Evolutionary conservation across 2,113 vertebrate species (phyloP).

Genomic region (Plecturocebus donacophilus): DNA sequence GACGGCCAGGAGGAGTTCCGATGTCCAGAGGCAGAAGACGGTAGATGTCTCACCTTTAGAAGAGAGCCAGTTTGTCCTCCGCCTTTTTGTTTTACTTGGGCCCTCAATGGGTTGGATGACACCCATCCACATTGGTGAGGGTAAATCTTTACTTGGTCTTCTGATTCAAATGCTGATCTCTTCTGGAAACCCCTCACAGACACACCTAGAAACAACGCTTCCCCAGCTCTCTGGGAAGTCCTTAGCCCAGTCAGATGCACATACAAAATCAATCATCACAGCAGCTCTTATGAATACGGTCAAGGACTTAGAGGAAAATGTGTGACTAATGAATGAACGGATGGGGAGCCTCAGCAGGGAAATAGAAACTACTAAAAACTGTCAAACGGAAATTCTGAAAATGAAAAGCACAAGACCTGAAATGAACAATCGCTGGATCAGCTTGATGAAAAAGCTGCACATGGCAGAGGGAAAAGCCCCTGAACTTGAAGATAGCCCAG

Average conservation of each 20-base stretch:
- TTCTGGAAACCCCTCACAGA: not conserved
- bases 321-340: not conserved
- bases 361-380: not conserved
- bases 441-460: not conserved
- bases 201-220: not conserved
- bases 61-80: too few relatives aligned
- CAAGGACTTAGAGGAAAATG: not conserved
- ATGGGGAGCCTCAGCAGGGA: not conserved
- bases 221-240: not conserved
- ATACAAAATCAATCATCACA: not conserved
- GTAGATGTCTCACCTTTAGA: fast-evolving
- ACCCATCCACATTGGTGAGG: too few relatives aligned
- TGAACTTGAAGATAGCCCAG: fast-evolving
- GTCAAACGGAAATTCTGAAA: fast-evolving
- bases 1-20: not conserved
- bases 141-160: fast-evolving
- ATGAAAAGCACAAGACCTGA: not conserved
- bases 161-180: not conserved
- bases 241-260: not conserved
- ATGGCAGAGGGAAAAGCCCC: fast-evolving
- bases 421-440: fast-evolving
- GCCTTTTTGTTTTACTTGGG: too few relatives aligned
- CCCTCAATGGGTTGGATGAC: fast-evolving
- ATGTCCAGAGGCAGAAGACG: not conserved
- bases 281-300: not conserved